Conservation (phyloP, 2,888 invertebrate genomes). For the Euzetes globulus region DNA sequence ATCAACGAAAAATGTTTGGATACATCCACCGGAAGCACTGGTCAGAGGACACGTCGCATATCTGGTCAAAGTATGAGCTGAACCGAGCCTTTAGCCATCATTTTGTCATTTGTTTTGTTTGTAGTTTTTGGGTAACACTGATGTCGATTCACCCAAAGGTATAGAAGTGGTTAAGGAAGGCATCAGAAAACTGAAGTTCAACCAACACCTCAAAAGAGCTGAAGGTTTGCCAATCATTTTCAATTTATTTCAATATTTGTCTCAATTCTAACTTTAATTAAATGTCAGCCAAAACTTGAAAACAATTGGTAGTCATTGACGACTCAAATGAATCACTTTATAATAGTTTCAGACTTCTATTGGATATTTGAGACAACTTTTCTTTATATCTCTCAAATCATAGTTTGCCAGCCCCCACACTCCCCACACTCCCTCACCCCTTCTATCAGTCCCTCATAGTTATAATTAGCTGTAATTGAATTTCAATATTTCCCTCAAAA, state of each 20-base stretch:
- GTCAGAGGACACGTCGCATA: conserved; percentile 93
- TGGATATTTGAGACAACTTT: too few relatives aligned
- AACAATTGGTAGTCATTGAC: too few relatives aligned
- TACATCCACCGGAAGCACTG: conserved; percentile 86
- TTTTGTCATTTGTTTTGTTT: conserved; percentile 39
- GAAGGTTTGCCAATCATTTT: conserved; percentile 44
- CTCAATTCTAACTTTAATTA: background rate
- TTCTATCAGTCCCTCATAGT: too few relatives aligned
- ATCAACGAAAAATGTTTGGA: conserved; percentile 55
- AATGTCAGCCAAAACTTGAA: too few relatives aligned
- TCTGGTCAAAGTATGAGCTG: conserved; percentile 74
- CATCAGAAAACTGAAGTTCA: conserved; percentile 88
- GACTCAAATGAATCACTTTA: too few relatives aligned
- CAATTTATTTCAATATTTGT: background rate
- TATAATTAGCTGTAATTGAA: too few relatives aligned
- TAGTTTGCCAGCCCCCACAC: too few relatives aligned
- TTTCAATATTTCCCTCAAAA: too few relatives aligned
- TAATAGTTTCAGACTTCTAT: too few relatives aligned
- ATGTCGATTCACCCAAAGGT: conserved; percentile 93
- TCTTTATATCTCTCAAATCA: too few relatives aligned
- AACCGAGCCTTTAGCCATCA: background rate
- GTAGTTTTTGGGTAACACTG: conserved; percentile 86
- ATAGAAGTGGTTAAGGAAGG: conserved; percentile 97
- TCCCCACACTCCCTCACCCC: too few relatives aligned
- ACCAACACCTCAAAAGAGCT: conserved; percentile 74